Evolutionary conservation across 2,797 vertebrate species (phyloP), one percentile per base, ranked within the genome.

Genomic region (Enoplosus armatus): DNA sequence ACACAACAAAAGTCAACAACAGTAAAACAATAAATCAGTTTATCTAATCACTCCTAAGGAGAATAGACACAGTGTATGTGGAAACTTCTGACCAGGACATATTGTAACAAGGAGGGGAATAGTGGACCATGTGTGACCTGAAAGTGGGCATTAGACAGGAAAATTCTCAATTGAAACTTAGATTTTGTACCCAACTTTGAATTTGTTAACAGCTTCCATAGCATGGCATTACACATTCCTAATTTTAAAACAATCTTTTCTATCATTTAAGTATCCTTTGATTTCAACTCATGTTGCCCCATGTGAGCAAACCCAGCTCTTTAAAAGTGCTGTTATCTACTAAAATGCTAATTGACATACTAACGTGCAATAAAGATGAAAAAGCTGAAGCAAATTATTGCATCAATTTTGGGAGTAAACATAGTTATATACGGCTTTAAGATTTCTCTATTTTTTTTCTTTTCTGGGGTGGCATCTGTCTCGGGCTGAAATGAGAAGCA

Each of bases 401-500:
- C 48, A 75, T 67, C 37, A 48, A 41, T 78, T 39, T 72, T 59
- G 37, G 59, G 15, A 59, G 66, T 72, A 72, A 83, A 75, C 65
- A 87, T 24, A 43, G 1, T 64, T 67, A 18, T 53, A 65, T 22
- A 20, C 35, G 6, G 33, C 33, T 68, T 82, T 18, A 55, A 66
- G 66, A 39, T 14, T 2, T 55, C 11, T 61, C 72, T 61, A 11
- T 1, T 29, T 33, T 43, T 45, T 71, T 29, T 24, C 35, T 67
- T 59, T 56, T 53, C 65, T 55, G 45, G 16, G 68, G 79, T 75
- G 85, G 56, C 66, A 82, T 86, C 85, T 88, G 87, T 88, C 77
- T 85, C n/a, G 33, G 51, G 75, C 80, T 84, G 82, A 87, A 89
- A 75, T 67, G 60, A 85, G 83, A 76, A 76, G 35, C 77, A 74